Evolutionary conservation across 2,797 vertebrate genomes (phyloP), one percentile per base, ranked within the genome.

Genomic region (Leptodactylus fallax): DNA sequence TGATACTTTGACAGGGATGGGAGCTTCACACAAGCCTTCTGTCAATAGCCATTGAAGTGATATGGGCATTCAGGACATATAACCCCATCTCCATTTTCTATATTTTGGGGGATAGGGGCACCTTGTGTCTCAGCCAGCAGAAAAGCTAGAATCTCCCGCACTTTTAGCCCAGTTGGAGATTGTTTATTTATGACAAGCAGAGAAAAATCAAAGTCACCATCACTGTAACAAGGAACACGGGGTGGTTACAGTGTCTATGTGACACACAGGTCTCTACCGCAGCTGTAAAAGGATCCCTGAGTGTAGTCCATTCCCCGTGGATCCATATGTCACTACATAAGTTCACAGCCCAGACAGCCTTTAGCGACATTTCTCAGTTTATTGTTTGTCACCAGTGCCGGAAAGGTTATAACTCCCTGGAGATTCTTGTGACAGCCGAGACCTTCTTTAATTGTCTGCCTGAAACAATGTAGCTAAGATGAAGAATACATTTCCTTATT

Each of bases 401-500:
- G 53, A 83, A 83, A 83, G 51, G 65, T 72, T 83, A 71, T 45
- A n/a, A 21, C 19, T 85, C 71, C 55, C 83, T 2, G 45, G 83
- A 61, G 83, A 47, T 25, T 60, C 55, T 25, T 47, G 19, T 61
- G 69, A 74, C 83, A 85, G 83, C 83, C n/a, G 13, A 74, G 83
- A 61, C 72, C 55, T 85, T 77, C 55, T 76, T 77, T 85, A 77
- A 85, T 85, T 85, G 81, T 83, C 63, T 72, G 36, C 83, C 72
- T 61, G 71, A 77, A 74, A 77, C 56, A 77, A 77, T 85, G 69
- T 85, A 85, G 55, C 83, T 49, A 49, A 58, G 25, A 72, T 51
- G 65, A 21, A 72, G 25, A 71, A 76, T 51, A 77, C 83, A 85
- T 76, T 60, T 76, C 71, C 71, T 85, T 77, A 85, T 85, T 85